Evolutionary conservation across 2,113 vertebrate species (phyloP), one percentile per base, ranked within the genome.

Genomic region (Megaptera novaeangliae): DNA sequence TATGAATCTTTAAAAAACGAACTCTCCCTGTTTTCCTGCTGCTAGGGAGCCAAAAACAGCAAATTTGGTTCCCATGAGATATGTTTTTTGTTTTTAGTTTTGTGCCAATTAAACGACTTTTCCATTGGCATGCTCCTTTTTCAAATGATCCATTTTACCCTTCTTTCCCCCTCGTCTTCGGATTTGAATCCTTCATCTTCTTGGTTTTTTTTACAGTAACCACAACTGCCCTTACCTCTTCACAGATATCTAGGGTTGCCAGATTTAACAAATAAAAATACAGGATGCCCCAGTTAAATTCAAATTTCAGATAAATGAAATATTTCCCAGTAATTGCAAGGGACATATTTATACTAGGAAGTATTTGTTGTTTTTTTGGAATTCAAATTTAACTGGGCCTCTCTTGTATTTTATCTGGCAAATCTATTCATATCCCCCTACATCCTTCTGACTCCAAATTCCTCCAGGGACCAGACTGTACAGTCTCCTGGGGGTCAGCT

Each of bases 11-110:
- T 57, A 59, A 95, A 75, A 92, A 91, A 78, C 27, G 11, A 74
- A 94, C 61, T 83, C 36, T 93, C 20, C 27, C n/a, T 2, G 3
- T 96, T 44, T 80, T 86, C 59, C 68, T 63, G 29, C 97, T 89
- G 77, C 92, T 90, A 84, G 29, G 91, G 41, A 95, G 49, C 39
- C 94, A 89, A 83, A 74, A 80, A 77, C 94, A 95, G 59, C 82
- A 93, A 71, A 74, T 66, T 90, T 93, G 17, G 11, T 80, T 91
- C 63, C 85, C 68, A 31, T 29, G 68, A 89, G 44, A 71, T 75
- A 31, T 41, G 34, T 31, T 66, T 66, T 96, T 97, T 49, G 18
- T 94, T 91, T 97, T 96, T 91, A 64, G 92, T 83, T 93, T 89
- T 91, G 59, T 95, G 14, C 36, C 96, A 94, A 90, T 92, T 59